These are phyloP conservation scores for Theristicus caerulescens DNA, from an alignment of 2,113 vertebrate genomes.

Conservation along the genomic window DNA sequence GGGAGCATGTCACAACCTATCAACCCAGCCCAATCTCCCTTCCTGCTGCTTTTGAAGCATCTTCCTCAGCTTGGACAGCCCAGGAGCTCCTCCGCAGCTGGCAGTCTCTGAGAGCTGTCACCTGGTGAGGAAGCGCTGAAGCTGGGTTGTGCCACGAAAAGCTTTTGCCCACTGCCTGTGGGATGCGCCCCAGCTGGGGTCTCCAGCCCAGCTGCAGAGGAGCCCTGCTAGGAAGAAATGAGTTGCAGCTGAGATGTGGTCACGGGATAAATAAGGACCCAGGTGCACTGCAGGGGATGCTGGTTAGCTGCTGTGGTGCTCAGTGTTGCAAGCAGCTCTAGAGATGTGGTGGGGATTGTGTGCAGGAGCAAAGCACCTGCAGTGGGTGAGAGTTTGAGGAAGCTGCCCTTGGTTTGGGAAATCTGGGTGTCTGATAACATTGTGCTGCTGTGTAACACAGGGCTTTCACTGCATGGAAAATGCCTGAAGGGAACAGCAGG, in stretches of 20 bases:
- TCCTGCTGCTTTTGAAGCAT: background rate
- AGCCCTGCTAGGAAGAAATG: background rate
- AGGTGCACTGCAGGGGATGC: background rate
- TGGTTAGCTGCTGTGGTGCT: background rate
- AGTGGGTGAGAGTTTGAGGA: background rate
- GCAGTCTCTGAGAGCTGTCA: background rate
- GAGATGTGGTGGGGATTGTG: fast-evolving
- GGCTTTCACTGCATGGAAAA: background rate
- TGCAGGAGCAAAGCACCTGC: fast-evolving
- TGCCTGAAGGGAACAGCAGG: background rate
- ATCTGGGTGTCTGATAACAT: background rate
- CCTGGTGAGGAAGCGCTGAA: background rate
- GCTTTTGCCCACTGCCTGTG: background rate
- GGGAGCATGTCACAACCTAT: background rate
- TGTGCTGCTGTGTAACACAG: fast-evolving
- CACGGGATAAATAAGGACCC: background rate
- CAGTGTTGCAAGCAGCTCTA: fast-evolving
- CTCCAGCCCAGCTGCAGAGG: background rate
- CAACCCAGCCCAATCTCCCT: background rate
- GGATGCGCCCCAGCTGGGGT: background rate
- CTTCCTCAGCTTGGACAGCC: background rate
- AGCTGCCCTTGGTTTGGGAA: background rate
- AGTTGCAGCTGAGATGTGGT: background rate
- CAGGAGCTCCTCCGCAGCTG: background rate
- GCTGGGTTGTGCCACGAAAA: background rate